These are phyloP conservation scores for Nezara viridula DNA, from an alignment of 2,888 invertebrate species.

Conservation along the genomic window DNA sequence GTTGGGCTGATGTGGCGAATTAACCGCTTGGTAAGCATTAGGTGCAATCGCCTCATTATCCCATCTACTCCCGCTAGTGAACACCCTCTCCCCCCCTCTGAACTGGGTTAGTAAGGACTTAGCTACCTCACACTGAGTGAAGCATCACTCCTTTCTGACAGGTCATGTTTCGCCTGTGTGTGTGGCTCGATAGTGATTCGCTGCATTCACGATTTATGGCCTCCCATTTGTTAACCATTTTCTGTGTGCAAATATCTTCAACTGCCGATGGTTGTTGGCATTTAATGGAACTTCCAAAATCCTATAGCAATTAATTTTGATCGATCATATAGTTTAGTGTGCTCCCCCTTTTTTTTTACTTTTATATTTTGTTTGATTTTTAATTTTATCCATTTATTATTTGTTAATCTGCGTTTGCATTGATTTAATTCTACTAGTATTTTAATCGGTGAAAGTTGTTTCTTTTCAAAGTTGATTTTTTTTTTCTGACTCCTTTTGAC, in stretches of 20 bases:
- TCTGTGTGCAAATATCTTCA: not conserved
- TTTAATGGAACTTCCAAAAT: not conserved
- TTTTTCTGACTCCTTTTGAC: no score
- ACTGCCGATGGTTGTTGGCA: not conserved
- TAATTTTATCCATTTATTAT: no score
- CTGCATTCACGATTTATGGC: not conserved
- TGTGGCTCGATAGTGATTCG: not conserved
- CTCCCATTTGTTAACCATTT: not conserved
- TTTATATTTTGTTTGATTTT: no score
- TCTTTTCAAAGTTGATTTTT: no score
- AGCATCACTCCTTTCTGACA: not conserved
- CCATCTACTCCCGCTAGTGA: not conserved
- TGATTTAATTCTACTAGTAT: no score
- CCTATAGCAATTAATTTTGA: not conserved
- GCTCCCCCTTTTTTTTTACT: no score
- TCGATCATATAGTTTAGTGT: not conserved
- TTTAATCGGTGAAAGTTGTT: no score
- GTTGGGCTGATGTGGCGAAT: not conserved
- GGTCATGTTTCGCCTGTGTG: not conserved
- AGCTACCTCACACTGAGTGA: conserved; percentile 13
- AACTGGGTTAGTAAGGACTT: not conserved
- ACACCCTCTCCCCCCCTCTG: not conserved
- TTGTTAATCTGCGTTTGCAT: no score
- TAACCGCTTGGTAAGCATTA: not conserved
- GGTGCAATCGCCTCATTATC: not conserved